Conservation (phyloP, 1,140 invertebrate genomes). For the Saccostrea echinata region DNA sequence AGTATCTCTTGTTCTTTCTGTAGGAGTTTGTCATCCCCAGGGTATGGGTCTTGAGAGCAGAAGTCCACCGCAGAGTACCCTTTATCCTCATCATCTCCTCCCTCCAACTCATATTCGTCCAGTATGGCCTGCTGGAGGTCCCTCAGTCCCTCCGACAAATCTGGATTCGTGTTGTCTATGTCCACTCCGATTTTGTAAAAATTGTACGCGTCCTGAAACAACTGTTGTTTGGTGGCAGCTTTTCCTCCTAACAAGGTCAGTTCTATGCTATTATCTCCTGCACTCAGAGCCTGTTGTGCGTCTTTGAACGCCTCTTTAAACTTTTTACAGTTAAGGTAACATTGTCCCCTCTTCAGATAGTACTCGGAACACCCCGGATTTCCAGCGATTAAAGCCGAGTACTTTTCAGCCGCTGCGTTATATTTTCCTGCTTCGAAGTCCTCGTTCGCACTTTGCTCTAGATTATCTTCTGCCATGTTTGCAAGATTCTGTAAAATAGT, state of each 20-base stretch:
- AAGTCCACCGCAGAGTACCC: conserved; percentile 71
- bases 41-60: conserved; percentile 72
- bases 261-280: not conserved
- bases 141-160: conserved; percentile 64
- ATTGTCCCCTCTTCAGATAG: conserved; percentile 22
- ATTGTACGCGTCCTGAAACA: conserved; percentile 49
- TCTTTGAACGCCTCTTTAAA: conserved; percentile 34
- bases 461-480: not conserved
- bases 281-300: conserved; percentile 29
- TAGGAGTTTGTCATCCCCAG: conserved; percentile 72
- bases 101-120: conserved; percentile 58
- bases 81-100: conserved; percentile 53
- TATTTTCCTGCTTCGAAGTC: not conserved
- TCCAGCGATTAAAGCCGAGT: not conserved
- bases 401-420: not conserved
- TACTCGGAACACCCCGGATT: not conserved
- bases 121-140: conserved; percentile 65
- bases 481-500: not conserved
- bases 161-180: conserved; percentile 63
- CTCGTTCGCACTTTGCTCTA: not conserved
- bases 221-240: conserved; percentile 46
- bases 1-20: conserved; percentile 72
- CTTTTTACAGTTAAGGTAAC: conserved; percentile 37
- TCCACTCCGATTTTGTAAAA: conserved; percentile 54
- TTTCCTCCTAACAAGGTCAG: conserved; percentile 44